phyloP scores from a whole-genome alignment of 2,888 invertebrate genomes.

The Bellardia bayeri region DNA sequence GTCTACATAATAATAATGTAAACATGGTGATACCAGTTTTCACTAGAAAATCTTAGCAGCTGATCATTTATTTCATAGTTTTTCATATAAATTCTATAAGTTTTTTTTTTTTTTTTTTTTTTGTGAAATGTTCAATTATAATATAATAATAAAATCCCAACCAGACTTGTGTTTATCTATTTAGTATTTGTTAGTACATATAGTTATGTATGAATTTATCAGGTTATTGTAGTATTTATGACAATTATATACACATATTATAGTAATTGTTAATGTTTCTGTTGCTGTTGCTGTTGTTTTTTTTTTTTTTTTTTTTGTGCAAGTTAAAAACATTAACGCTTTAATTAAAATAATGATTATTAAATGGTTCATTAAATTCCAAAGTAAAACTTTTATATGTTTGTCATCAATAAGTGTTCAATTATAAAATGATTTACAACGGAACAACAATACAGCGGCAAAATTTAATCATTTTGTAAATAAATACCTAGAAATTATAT shows the following conservation, averaged over 20 bases:
- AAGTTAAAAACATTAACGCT: constrained; percentile 62
- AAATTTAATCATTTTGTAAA: constrained; percentile 42
- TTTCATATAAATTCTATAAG: constrained; percentile 2
- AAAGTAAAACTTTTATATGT: constrained; percentile 62
- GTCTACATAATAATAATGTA: background rate
- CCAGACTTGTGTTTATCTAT: background rate
- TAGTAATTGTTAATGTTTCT: constrained; percentile 35
- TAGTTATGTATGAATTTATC: background rate
- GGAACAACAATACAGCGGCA: constrained; percentile 9
- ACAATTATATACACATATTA: constrained; percentile 47
- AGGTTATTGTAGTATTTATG: constrained; percentile 3
- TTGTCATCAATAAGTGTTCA: constrained; percentile 66
- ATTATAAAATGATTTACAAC: constrained; percentile 69
- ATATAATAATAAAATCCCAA: constrained; percentile 16
- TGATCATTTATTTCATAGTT: background rate
- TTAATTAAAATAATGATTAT: constrained; percentile 70
- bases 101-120: background rate
- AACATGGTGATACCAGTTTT: background rate
- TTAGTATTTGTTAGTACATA: background rate
- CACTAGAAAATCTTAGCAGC: constrained; percentile 13
- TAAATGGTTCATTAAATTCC: constrained; percentile 70
- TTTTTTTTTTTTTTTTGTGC: background rate
- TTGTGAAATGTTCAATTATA: constrained; percentile 27
- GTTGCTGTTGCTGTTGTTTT: constrained; percentile 1
- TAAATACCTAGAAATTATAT: constrained; percentile 18